A percentile compares a stretch with the other conserved stretches of the same genome.
Conservation (phyloP, 2,888 invertebrate species). For the Diadegma fenestrale region DNA sequence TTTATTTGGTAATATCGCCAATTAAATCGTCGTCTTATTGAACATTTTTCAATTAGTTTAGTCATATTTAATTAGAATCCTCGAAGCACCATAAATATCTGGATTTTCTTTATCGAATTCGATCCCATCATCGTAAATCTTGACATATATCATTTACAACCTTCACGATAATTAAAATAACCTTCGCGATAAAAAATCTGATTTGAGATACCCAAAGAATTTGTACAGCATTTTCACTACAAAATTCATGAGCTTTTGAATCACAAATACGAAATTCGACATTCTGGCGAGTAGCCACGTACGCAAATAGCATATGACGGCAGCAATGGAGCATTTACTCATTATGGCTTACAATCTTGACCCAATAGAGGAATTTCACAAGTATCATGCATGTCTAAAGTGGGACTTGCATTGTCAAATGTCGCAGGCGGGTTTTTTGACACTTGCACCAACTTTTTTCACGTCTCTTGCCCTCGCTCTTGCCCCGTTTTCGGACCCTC, state of each 20-base stretch:
- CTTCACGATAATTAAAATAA: too few species aligned
- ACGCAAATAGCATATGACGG: not conserved
- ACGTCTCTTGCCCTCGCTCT: not conserved
- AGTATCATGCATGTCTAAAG: conserved; percentile 56
- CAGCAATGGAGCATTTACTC: not conserved
- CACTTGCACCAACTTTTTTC: conserved; percentile 36
- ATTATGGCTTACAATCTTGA: conserved; percentile 2
- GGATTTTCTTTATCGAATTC: not conserved
- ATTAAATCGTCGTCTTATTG: not conserved
- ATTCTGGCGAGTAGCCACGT: not conserved
- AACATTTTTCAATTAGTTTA: not conserved
- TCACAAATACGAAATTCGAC: not conserved
- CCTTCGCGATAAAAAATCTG: too few species aligned
- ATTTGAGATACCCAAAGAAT: not conserved
- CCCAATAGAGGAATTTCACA: conserved; percentile 31
- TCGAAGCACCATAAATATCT: not conserved
- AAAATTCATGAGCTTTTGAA: not conserved
- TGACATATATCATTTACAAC: too few species aligned
- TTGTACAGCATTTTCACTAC: not conserved
- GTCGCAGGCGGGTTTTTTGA: conserved; percentile 64
- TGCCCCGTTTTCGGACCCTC: conserved; percentile 16
- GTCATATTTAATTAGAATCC: not conserved
- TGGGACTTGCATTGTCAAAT: conserved; percentile 69
- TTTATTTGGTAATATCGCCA: not conserved
- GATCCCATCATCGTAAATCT: not conserved